Evolutionary conservation across 2,888 invertebrate species (phyloP).

Genomic region (Nematopogon swammerdamellus): DNA sequence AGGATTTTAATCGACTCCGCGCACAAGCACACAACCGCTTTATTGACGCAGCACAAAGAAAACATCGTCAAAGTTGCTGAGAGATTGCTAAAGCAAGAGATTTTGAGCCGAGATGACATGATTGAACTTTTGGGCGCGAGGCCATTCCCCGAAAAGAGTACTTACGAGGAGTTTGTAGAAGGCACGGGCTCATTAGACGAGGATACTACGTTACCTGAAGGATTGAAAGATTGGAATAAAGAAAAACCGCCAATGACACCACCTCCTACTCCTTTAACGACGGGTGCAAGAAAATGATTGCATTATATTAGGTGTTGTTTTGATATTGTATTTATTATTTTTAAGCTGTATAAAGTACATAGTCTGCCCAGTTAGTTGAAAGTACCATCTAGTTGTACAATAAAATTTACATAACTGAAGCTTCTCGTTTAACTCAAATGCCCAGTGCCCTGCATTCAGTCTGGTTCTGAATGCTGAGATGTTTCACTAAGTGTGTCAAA

Average conservation of each 20-base stretch:
- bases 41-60: slow-evolving; percentile 77
- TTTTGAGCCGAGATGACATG: slow-evolving; percentile 95
- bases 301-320: not conserved
- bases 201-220: slow-evolving; percentile 91
- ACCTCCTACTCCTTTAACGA: slow-evolving; percentile 25
- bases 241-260: slow-evolving; percentile 38
- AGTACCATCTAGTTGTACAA: no score
- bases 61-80: slow-evolving; percentile 88
- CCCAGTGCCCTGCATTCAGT: no score
- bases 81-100: slow-evolving; percentile 88
- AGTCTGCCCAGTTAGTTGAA: no score
- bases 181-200: slow-evolving; percentile 98
- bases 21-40: slow-evolving; percentile 72
- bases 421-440: no score
- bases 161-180: slow-evolving; percentile 99
- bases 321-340: slow-evolving; percentile 30
- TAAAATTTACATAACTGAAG: no score
- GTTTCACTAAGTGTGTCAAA: no score
- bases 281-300: slow-evolving; percentile 8
- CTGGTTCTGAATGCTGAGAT: no score
- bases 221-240: slow-evolving; percentile 94
- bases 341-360: slow-evolving; percentile 20
- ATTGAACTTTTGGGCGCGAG: slow-evolving; percentile 90
- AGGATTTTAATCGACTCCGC: slow-evolving; percentile 55
- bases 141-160: slow-evolving; percentile 98